A percentile compares a stretch with the other conserved stretches of the same genome.
These are phyloP conservation scores for Parazoanthus atlanticus DNA, from an alignment of 92 coral and sea anemone genomes.

Conservation along the genomic window DNA sequence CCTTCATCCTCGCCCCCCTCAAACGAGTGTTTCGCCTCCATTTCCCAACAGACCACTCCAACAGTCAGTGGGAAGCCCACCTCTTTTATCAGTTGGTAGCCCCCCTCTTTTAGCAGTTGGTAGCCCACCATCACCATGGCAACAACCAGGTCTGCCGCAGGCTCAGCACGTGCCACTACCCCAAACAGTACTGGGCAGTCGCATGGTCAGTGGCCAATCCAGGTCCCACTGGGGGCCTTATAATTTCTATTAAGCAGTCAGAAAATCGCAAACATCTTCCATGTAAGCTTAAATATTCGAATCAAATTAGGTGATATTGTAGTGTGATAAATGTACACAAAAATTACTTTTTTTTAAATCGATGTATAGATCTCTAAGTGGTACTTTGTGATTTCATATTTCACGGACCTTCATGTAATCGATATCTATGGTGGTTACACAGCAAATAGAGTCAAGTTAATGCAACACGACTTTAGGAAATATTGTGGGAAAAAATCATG, in stretches of 20 bases:
- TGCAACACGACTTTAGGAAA: not conserved
- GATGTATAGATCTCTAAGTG: no score
- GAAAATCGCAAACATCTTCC: no score
- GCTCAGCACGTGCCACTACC: conserved; percentile 13
- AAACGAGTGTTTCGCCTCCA: not conserved
- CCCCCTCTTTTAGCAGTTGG: conserved; percentile 27
- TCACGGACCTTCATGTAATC: no score
- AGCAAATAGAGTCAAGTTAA: not conserved
- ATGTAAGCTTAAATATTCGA: no score
- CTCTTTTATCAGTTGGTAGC: not conserved
- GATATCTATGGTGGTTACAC: not conserved
- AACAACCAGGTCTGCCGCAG: conserved; percentile 1
- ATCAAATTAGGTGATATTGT: no score
- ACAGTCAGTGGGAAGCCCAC: not conserved
- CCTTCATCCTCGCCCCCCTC: not conserved
- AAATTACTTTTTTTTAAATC: no score
- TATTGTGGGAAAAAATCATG: not conserved
- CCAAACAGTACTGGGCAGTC: conserved; percentile 56
- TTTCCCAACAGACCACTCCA: not conserved
- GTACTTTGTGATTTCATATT: no score
- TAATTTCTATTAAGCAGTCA: not conserved
- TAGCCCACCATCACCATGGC: conserved; percentile 37
- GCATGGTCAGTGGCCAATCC: conserved; percentile 73
- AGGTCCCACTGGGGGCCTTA: conserved; percentile 36
- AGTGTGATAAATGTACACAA: no score